A percentile compares a stretch with the other conserved stretches of the same genome.
Evolutionary conservation across 92 coral and sea anemone genomes (phyloP).

Genomic region (Parazoanthus atlanticus): DNA sequence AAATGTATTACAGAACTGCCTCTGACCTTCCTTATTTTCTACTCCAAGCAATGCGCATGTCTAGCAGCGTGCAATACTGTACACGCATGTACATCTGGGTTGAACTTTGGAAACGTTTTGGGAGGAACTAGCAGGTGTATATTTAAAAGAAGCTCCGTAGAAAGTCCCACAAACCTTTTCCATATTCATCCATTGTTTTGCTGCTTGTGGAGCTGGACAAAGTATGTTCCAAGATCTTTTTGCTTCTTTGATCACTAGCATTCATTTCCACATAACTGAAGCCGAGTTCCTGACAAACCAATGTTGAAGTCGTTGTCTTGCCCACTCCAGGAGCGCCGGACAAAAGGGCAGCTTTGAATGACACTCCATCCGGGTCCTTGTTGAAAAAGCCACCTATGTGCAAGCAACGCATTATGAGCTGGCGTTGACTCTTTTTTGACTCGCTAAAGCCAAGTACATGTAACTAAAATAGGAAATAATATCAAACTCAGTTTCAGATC

Average conservation of each 20-base stretch:
- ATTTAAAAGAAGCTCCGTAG: background rate
- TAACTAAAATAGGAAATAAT: too few relatives aligned
- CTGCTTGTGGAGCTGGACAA: constrained; percentile 79
- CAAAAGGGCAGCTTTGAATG: constrained; percentile 80
- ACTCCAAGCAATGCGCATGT: background rate
- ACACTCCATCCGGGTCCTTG: constrained; percentile 85
- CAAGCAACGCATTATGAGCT: background rate
- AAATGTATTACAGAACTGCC: too few relatives aligned
- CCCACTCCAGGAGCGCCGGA: constrained; percentile 99
- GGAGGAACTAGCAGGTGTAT: background rate
- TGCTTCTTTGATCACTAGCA: constrained; percentile 94
- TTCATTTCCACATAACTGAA: constrained; percentile 90
- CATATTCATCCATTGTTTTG: constrained; percentile 90
- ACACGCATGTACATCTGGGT: background rate
- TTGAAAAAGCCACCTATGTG: constrained; percentile 71
- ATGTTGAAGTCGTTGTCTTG: constrained; percentile 88
- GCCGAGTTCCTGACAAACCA: constrained; percentile 93
- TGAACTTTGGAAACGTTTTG: background rate
- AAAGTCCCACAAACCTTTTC: constrained; percentile 59
- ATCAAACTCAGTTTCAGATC: too few relatives aligned
- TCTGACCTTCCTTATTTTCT: background rate
- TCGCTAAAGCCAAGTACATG: too few relatives aligned
- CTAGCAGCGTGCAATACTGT: too few relatives aligned
- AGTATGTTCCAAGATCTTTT: constrained; percentile 78
- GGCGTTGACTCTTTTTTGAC: too few relatives aligned